Base-by-base conservation (phyloP, 2,888 invertebrate species). In the Dicyrtomina minuta region DNA sequence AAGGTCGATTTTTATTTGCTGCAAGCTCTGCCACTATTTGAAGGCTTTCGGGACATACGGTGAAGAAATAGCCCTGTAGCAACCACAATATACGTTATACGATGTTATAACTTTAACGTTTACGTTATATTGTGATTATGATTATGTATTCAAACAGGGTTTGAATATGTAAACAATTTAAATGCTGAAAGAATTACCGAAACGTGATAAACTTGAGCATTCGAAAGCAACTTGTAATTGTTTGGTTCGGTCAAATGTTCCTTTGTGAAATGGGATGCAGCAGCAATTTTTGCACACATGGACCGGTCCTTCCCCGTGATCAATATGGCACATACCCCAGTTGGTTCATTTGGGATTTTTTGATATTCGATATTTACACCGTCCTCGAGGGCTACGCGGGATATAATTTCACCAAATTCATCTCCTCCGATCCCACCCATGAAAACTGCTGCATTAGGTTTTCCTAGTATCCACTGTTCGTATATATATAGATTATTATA, bases 361-460 rank as follows among this genome's bases (percentile, higher is more conserved):
- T 97, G 96, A 83, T 97, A 98, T 59, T 87, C 86, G 0, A 92
- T 92, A 80, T 89, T 89, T 12, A 99, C 91, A 26, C 98, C 97
- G 75, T 90, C 91, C 55, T 86, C 83, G 70, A 86, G 84, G 0
- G 96, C 93, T 81, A 88, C 90, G 44, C 90, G 87, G 80, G 88
- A 87, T 72, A 99, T 84, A 73, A 92, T 94, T 75, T 89, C 86
- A 0, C 95, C 92, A 81, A 89, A 96, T 68, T 91, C 88, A 81
- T 99, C 99, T 72, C 88, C 86, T 0, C 96, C 97, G 13, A 99
- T 93, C 81, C 93, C 93, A 1, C 99, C 99, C 84, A 97, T 93
- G 82, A 92, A 97, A 0, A 91, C 89, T 44, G 90, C 87, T 0
- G 91, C 84, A 72, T 90, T 88, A 0, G 93, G 93, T 70, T 87